Percentiles rank a stretch among this genome's conserved stretches.
These are phyloP conservation scores for Zapornia atra DNA, from an alignment of 2,113 vertebrate genomes.

Conservation along the genomic window DNA sequence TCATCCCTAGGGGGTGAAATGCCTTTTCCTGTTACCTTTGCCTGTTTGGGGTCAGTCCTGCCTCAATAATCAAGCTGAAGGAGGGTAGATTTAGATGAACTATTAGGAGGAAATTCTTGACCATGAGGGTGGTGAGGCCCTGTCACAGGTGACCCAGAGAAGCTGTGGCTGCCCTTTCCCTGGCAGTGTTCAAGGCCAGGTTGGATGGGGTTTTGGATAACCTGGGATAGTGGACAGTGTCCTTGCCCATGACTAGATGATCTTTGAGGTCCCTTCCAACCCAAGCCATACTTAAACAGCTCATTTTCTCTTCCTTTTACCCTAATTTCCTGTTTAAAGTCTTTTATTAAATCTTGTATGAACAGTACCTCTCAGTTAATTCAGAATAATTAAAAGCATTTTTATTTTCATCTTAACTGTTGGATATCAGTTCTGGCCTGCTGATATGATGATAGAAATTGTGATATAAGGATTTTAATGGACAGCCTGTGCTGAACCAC, in stretches of 20 bases:
- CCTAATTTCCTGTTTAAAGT: background rate
- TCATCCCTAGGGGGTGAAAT: background rate
- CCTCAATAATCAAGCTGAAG: background rate
- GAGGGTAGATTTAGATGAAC: too few species aligned
- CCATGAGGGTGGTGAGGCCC: too few species aligned
- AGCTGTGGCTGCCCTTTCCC: too few species aligned
- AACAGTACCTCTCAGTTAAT: background rate
- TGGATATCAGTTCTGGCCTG: background rate
- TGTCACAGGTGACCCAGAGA: too few species aligned
- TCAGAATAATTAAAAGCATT: background rate
- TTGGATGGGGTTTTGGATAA: too few species aligned
- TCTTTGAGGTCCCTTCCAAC: too few species aligned
- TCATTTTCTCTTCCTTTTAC: background rate
- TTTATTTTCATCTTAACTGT: background rate
- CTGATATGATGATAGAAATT: background rate
- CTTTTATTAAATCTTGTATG: background rate
- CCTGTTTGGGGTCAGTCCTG: background rate
- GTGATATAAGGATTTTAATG: conserved; percentile 12
- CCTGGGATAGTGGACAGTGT: too few species aligned
- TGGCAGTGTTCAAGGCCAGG: too few species aligned
- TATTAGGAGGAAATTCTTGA: too few species aligned
- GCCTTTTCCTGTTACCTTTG: background rate
- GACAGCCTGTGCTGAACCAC: background rate
- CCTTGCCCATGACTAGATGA: too few species aligned
- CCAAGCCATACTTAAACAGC: background rate